These are phyloP conservation scores for Crypturellus tataupa DNA, from an alignment of 2,797 vertebrate species.

Conservation along the genomic window DNA sequence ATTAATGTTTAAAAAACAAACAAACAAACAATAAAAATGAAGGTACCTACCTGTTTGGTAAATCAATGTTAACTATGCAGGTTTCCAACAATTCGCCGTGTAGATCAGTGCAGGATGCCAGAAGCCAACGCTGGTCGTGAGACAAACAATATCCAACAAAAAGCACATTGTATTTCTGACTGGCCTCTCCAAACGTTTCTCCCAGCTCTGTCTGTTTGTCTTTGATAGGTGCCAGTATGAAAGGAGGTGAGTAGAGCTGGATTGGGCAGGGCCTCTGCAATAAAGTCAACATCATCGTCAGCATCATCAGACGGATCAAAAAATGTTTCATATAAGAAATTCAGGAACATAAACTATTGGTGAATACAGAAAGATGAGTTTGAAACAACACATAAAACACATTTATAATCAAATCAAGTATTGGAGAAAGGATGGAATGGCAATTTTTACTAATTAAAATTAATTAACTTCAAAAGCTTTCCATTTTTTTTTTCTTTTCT, in stretches of 20 bases:
- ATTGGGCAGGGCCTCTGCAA: conserved; percentile 90
- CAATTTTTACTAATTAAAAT: not conserved
- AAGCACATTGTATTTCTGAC: conserved; percentile 93
- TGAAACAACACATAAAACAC: not conserved
- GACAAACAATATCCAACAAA: conserved; percentile 97
- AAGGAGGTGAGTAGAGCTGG: conserved; percentile 93
- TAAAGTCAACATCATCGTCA: not conserved
- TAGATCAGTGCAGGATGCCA: conserved; percentile 97
- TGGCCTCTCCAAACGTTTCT: conserved; percentile 91
- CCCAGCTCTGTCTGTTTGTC: conserved; percentile 93
- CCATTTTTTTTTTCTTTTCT: not conserved
- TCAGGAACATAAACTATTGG: not conserved
- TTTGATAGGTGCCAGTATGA: conserved; percentile 92
- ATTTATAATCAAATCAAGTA: not conserved
- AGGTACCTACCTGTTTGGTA: conserved; percentile 91
- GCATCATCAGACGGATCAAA: not conserved
- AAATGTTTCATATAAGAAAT: not conserved
- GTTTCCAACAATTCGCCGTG: conserved; percentile 95
- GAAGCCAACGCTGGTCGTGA: conserved; percentile 97
- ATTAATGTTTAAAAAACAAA: too few relatives aligned
- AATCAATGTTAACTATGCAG: conserved; percentile 94
- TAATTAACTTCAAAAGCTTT: not conserved
- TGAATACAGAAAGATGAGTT: not conserved
- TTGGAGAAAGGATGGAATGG: not conserved
- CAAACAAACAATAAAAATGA: not conserved